Conservation (phyloP, 2,797 vertebrate genomes). For the Artibeus jamaicensis region DNA sequence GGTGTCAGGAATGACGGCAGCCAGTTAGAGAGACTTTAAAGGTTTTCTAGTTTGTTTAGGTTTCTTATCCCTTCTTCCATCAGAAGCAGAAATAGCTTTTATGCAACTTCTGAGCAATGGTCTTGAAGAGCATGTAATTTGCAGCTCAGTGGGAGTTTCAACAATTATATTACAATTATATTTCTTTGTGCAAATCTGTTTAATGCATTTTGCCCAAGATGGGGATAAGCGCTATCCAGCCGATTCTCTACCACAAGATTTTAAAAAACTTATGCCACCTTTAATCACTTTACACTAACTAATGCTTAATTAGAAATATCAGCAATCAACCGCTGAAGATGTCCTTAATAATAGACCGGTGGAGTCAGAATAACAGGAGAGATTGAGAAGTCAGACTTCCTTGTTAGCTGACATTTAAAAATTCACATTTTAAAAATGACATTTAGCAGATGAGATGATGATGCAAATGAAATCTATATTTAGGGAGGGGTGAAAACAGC, state of each 20-base stretch:
- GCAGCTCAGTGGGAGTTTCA: slow-evolving; percentile 51
- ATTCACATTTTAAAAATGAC: slow-evolving; percentile 87
- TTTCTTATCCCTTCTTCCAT: neutral
- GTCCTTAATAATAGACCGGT: slow-evolving; percentile 81
- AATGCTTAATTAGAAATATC: slow-evolving; percentile 81
- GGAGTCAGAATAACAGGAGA: slow-evolving; percentile 81
- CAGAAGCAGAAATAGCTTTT: neutral
- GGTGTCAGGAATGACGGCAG: slow-evolving; percentile 33
- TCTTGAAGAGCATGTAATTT: slow-evolving; percentile 60
- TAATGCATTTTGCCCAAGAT: slow-evolving; percentile 55
- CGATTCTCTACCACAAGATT: neutral
- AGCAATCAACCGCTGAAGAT: slow-evolving; percentile 84
- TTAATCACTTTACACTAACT: slow-evolving; percentile 69
- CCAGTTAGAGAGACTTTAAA: neutral
- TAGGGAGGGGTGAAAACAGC: slow-evolving; percentile 80
- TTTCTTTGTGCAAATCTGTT: slow-evolving; percentile 63
- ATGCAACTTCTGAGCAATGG: neutral
- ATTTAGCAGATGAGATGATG: slow-evolving; percentile 86
- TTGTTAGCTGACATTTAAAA: slow-evolving; percentile 87
- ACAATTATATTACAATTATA: slow-evolving; percentile 75
- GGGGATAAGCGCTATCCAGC: neutral
- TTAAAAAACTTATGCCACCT: slow-evolving; percentile 52
- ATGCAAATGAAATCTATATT: slow-evolving; percentile 87
- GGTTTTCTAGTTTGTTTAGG: neutral
- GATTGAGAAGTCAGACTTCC: slow-evolving; percentile 84